Evolutionary conservation across 2,888 invertebrate species (phyloP), one percentile per base, ranked within the genome.

Genomic region (Andrena haemorrhoa): DNA sequence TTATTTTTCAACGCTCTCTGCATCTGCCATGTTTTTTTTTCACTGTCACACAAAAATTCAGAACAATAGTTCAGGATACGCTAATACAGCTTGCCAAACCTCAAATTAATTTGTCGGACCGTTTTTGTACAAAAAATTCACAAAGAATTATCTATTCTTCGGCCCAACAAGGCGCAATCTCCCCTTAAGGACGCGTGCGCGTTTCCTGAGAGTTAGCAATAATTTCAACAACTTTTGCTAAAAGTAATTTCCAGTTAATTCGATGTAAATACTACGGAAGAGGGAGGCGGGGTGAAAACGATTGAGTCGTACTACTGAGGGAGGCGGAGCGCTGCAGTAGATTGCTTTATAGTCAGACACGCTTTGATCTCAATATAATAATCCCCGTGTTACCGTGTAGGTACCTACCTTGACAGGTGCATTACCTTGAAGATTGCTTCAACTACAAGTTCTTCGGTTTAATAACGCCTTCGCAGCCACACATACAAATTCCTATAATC

Each of bases 301-400:
- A 64, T 47, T 64, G 64, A 64, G 47, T 64, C 16, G 7, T 47
- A 64, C 64, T 47, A 64, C 47, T 47, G 47, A 29, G 64, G 35
- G 23, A 26, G 26, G 47, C 41, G 6, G 26, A 47, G 23, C 64
- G 41, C 3, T n/a, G n/a, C 47, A 12, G 64, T 47, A 41, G 47
- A 64, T 47, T 64, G 64, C 41, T 26, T 64, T 23, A 47, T 64
- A 64, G 47, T 47, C 64, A 64, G 47, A 47, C 64, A 41, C 64
- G 47, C 64, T 41, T 26, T 41, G 47, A 33, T n/a, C 16, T 23
- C 64, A 41, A 64, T 64, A 64, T 61, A 10, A 61, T 33, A 35
- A 33, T 20, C 33, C 20, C 61, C 33, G 10, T 23, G 33, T 33
- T 61, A 10, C 1, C 33, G 33, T 4, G 10, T 41, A 41, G 4